Percentiles rank a stretch among this genome's conserved stretches.
Conservation (phyloP, 2,113 vertebrate species). For the Penelope pileata region DNA sequence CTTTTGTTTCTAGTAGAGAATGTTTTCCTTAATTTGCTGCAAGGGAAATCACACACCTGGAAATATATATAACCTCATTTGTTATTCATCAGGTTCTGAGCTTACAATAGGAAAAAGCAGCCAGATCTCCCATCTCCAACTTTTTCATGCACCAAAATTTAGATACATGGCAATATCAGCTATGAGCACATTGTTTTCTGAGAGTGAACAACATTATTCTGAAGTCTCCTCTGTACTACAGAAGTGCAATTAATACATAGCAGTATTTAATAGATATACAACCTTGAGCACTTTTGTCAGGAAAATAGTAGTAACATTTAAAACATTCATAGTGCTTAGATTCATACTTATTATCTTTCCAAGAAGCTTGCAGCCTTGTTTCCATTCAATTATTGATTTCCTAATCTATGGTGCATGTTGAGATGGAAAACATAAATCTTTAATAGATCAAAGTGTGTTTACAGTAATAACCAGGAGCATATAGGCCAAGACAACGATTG, state of each 20-base stretch:
- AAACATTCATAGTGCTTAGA: background rate
- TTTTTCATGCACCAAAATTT: background rate
- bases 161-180: background rate
- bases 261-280: background rate
- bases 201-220: background rate
- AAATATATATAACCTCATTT: background rate
- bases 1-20: background rate
- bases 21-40: background rate
- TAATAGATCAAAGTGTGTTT: background rate
- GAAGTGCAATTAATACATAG: background rate
- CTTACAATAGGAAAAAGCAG: background rate
- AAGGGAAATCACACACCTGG: background rate
- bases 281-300: background rate
- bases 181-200: background rate
- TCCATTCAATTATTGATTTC: background rate
- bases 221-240: background rate
- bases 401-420: background rate
- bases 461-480: background rate
- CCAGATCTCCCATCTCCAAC: background rate
- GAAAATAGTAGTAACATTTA: background rate
- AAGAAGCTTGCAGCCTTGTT: background rate
- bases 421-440: background rate
- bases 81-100: background rate
- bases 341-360: background rate
- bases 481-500: background rate